Evolutionary conservation across 2,888 invertebrate genomes (phyloP), one percentile per base, ranked within the genome.

Genomic region (Mesoligia furuncula): DNA sequence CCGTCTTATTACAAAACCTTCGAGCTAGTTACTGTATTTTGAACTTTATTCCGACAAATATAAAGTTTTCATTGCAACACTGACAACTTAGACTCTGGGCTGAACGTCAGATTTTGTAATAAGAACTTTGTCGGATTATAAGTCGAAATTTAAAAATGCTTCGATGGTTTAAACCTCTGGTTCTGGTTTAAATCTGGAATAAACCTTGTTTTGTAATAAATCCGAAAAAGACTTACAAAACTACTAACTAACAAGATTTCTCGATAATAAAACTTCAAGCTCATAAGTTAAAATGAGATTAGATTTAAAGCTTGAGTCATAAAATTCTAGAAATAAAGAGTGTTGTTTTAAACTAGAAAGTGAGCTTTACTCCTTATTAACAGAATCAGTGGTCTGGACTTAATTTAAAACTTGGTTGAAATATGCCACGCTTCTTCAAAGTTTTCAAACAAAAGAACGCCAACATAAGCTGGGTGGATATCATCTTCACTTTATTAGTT

Each of bases 391-490:
- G 77, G 39, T 48, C n/a, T 48, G 15, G 7, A 27, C 62, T 66
- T 81, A 42, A 79, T 80, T 80, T 80, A 73, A 73, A 79, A 80
- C 42, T 73, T 79, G 15, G 24, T 7, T 45, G 20, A 61, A 73
- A 54, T 59, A 79, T 24, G 15, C 24, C 15, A 70, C 73, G 73
- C 0, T 62, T 68, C 51, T 67, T 17, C 6, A 27, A 67, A 78
- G 17, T 51, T 61, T 51, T 62, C 20, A 45, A 57, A 64, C 45
- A 76, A 57, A 64, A 39, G 8, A 77, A 17, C 17, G 6, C 3
- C 17, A 39, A 20, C 6, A 3, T 31, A 31, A 42, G 51, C 31
- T 42, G n/a, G n/a, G 17, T 17, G 27, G n/a, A 13, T n/a, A 0
- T 5, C 24, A n/a, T 13, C 39, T 64, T 76, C 24, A n/a, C 17